A percentile compares a stretch with the other conserved stretches of the same genome.
These are phyloP conservation scores for Mirza zaza DNA, from an alignment of 2,113 vertebrate genomes.

Conservation along the genomic window DNA sequence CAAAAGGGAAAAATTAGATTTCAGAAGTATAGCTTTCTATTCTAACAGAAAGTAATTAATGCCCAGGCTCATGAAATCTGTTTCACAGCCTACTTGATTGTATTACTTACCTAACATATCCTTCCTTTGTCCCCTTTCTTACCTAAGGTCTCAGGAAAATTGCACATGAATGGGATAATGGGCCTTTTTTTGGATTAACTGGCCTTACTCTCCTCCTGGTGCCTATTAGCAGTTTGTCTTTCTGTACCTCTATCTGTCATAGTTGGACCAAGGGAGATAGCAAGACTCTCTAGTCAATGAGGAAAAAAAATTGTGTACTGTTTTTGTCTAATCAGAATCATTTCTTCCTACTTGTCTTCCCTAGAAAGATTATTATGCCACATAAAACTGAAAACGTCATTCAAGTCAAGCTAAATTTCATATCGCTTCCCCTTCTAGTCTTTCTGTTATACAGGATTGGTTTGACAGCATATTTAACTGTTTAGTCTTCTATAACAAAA, in stretches of 20 bases:
- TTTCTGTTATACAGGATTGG: background rate
- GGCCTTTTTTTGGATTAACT: background rate
- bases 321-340: background rate
- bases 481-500: background rate
- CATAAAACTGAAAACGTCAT: constrained; percentile 15
- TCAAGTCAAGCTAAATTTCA: constrained; percentile 33
- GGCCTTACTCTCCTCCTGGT: background rate
- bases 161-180: background rate
- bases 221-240: background rate
- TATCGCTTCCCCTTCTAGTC: background rate
- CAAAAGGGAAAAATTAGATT: constrained; percentile 29
- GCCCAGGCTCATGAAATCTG: background rate
- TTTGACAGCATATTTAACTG: background rate
- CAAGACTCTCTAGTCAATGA: constrained; percentile 7
- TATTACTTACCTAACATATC: background rate
- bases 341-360: constrained; percentile 15
- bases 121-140: background rate
- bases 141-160: background rate
- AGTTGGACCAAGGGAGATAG: background rate
- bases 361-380: constrained; percentile 6
- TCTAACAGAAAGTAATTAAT: constrained; percentile 4
- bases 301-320: background rate
- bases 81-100: background rate
- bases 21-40: background rate
- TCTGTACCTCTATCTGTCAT: background rate